Evolutionary conservation across 64 coral and sea anemone genomes (phyloP).

Genomic region (Pachyseris speciosa): DNA sequence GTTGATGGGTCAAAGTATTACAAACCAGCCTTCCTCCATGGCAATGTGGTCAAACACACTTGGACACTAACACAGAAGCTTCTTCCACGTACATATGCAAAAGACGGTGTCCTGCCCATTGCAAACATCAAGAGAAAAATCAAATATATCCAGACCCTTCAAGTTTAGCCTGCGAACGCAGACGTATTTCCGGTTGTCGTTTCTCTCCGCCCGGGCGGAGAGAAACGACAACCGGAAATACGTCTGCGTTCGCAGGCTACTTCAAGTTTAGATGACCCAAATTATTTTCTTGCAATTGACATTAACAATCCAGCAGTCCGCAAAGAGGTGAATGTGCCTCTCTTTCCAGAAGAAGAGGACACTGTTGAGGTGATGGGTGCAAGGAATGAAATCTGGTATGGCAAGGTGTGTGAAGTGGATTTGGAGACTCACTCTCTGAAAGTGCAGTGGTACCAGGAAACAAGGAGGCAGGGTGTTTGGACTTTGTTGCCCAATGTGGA

Average conservation of each 20-base stretch:
- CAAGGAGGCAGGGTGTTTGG: conserved; percentile 57
- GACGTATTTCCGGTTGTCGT: no score
- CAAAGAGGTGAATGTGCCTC: conserved; percentile 44
- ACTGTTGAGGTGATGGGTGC: conserved; percentile 39
- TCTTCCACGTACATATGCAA: conserved; percentile 24
- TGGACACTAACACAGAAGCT: conserved; percentile 46
- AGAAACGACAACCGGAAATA: no score
- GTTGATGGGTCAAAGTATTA: conserved; percentile 69
- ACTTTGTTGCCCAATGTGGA: conserved; percentile 21
- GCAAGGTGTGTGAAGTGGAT: conserved; percentile 10
- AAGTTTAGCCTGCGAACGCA: no score
- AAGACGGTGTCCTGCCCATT: conserved; percentile 55
- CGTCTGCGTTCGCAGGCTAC: no score
- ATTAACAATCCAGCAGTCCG: conserved; percentile 44
- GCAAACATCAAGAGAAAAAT: conserved; percentile 51
- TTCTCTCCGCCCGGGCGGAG: no score
- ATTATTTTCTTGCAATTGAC: conserved; percentile 59
- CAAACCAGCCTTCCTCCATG: conserved; percentile 40
- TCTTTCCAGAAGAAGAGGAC: conserved; percentile 53
- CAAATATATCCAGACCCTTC: conserved; percentile 59
- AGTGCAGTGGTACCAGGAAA: conserved; percentile 71
- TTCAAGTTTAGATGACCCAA: conserved; percentile 38
- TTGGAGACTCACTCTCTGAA: neutral
- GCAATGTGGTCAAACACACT: conserved; percentile 25
- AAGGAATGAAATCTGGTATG: conserved; percentile 69